Conservation (phyloP, 2,113 vertebrate genomes). For the Calyptomena viridis region DNA sequence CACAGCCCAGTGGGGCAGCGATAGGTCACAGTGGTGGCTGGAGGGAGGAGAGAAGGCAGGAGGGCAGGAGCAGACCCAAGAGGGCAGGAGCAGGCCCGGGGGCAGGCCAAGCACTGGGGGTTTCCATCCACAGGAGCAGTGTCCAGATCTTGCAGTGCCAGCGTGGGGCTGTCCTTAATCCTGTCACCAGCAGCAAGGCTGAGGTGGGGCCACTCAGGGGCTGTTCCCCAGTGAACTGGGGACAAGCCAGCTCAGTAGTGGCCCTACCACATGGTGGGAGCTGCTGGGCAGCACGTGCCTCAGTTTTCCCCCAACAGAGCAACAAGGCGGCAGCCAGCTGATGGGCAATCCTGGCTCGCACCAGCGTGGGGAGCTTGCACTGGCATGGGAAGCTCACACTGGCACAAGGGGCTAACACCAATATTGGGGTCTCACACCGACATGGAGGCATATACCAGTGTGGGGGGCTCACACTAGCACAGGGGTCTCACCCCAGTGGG, state of each 20-base stretch:
- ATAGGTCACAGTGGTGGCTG: not conserved
- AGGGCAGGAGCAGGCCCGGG: accelerated
- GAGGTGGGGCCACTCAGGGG: accelerated
- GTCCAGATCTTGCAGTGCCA: not conserved
- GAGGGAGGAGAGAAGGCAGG: not conserved
- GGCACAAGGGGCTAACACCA: accelerated
- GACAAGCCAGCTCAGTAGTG: accelerated
- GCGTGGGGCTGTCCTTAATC: not conserved
- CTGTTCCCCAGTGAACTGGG: not conserved
- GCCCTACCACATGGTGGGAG: not conserved
- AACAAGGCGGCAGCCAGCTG: accelerated
- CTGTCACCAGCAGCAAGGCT: accelerated
- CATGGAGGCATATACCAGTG: accelerated
- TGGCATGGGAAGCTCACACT: too few relatives aligned
- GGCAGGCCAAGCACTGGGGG: accelerated
- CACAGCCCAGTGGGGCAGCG: not conserved
- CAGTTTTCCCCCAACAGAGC: not conserved
- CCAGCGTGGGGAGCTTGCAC: accelerated
- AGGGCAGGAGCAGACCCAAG: not conserved
- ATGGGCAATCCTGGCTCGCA: accelerated
- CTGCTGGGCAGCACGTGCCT: not conserved
- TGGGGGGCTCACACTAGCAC: not conserved
- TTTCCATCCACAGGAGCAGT: not conserved
- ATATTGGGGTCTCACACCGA: too few relatives aligned
- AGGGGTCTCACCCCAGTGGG: not conserved